Evolutionary conservation across 2,797 vertebrate genomes (phyloP).

Genomic region (Acanthornis magna): DNA sequence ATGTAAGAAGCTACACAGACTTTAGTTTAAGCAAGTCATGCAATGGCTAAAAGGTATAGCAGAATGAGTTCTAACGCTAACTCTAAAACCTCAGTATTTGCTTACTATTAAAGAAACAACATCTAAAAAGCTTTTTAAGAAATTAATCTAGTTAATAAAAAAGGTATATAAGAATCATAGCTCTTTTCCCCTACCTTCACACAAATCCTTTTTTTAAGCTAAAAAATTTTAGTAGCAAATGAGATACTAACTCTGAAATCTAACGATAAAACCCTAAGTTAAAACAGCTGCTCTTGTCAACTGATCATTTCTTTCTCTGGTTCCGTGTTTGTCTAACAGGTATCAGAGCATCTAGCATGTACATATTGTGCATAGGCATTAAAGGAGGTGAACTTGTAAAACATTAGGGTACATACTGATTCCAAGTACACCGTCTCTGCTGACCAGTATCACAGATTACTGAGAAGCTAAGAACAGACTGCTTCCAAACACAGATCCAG

Average conservation of each 20-base stretch:
- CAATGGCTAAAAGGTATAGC: background rate
- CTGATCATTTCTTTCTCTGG: background rate
- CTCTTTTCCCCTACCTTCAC: background rate
- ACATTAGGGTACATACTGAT: background rate
- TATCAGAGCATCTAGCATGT: background rate
- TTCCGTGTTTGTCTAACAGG: background rate
- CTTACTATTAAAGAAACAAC: background rate
- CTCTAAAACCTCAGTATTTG: background rate
- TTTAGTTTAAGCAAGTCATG: background rate
- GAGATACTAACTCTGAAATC: background rate
- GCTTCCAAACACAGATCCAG: background rate
- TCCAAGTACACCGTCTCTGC: background rate
- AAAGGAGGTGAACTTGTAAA: background rate
- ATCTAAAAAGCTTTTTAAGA: background rate
- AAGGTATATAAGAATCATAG: background rate
- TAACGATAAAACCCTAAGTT: background rate
- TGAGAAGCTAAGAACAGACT: background rate
- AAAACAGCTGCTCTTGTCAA: background rate
- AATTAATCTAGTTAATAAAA: background rate
- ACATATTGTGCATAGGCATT: background rate
- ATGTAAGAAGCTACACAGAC: background rate
- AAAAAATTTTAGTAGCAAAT: background rate
- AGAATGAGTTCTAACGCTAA: background rate
- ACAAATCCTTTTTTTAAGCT: background rate
- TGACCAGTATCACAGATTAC: background rate